Evolutionary conservation across 2,797 vertebrate genomes (phyloP).

Genomic region (Tauraco hartlaubi): DNA sequence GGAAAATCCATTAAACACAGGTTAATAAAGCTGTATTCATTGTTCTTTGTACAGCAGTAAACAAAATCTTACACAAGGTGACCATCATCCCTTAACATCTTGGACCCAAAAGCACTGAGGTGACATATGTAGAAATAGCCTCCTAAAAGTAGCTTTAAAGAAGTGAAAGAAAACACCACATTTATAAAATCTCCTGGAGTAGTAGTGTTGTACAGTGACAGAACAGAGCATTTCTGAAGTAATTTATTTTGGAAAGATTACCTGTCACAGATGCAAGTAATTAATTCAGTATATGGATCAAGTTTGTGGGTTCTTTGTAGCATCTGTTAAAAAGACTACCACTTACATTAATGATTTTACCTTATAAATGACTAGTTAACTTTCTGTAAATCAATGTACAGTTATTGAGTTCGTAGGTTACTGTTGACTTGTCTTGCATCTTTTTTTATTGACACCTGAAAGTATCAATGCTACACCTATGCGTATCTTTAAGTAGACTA

Average conservation of each 20-base stretch:
- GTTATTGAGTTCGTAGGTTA: background rate
- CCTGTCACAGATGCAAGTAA: background rate
- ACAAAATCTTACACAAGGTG: background rate
- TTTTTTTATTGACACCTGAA: background rate
- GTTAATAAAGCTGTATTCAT: background rate
- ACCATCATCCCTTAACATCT: background rate
- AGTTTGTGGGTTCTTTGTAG: background rate
- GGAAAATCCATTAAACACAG: slow-evolving; percentile 29
- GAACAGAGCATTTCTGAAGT: background rate
- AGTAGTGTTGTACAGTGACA: background rate
- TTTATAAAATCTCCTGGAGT: background rate
- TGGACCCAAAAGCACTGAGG: background rate
- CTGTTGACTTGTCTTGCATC: background rate
- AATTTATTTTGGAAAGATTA: background rate
- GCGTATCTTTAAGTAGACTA: background rate
- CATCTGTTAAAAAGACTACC: background rate
- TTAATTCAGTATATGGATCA: background rate
- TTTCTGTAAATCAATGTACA: background rate
- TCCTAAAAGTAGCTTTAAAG: background rate
- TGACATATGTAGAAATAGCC: background rate
- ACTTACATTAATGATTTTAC: background rate
- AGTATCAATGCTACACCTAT: background rate
- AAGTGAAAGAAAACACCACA: background rate
- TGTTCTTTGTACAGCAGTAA: slow-evolving; percentile 2
- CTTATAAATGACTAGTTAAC: background rate